Evolutionary conservation across 2,797 vertebrate species (phyloP), one percentile per base, ranked within the genome.

Genomic region (Emys orbicularis): DNA sequence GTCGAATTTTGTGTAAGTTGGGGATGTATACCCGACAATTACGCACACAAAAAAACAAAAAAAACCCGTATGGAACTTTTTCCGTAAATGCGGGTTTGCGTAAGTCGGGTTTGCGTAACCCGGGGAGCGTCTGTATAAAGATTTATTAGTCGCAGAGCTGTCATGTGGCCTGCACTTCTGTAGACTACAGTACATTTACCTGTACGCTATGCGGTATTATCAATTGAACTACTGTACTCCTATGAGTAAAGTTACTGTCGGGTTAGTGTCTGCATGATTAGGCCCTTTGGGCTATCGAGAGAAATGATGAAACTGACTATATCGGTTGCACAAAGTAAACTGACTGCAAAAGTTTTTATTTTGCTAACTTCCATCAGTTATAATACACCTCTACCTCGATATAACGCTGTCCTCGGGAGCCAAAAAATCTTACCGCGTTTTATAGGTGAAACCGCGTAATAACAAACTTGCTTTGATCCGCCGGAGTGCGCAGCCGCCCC

Each of bases 261-360:
- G 54, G 31, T 47, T 37, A 16, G 0, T 4, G 0, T 4, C 31
- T 72, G 3, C 7, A 0, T 2, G 0, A 56, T 76, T 54, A 49
- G 25, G 34, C 50, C 19, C 53, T 83, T 16, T 34, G 54, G 49
- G 47, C 72, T 53, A 27, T 57, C 2, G 0, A 23, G 56, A 25
- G 18, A 27, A 11, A 2, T 13, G 21, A 47, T 72, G 81, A 49
- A 59, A 2, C 21, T 79, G 72, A 3, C 50, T 29, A 13, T 44
- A 52, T 52, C 72, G 9, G 12, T 47, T 76, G 72, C 23, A 1
- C 3, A 12, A 18, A 1, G 0, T 12, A 34, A 47, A 29, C 23
- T 44, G 44, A 37, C 72, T 27, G 59, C 57, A 54, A 53, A 79
- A 86, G 83, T 19, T 83, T 92, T 90, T 31, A 44, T 93, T 5